phyloP scores from a whole-genome alignment of 2,888 invertebrate species.

The Entomobrya multifasciata region DNA sequence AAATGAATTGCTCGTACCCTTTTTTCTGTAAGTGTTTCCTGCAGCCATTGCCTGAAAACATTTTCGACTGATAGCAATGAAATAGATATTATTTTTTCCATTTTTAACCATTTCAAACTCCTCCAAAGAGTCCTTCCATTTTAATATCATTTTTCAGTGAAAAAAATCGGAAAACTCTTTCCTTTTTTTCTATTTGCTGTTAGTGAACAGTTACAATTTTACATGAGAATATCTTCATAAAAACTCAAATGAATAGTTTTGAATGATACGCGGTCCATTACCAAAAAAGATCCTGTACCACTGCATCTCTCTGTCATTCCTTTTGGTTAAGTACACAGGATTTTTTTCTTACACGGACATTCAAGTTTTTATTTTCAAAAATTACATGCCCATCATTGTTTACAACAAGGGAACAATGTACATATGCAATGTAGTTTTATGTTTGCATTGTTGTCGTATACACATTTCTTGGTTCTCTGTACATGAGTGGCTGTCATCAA shows the following conservation, averaged over 20 bases:
- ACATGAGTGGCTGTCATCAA: constrained; percentile 52
- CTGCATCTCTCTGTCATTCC: background rate
- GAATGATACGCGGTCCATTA: constrained; percentile 25
- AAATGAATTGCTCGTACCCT: background rate
- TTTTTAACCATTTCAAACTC: constrained; percentile 15
- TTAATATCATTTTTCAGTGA: background rate
- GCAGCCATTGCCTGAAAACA: too few relatives aligned
- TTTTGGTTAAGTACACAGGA: constrained; percentile 1
- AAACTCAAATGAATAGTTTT: constrained; percentile 5
- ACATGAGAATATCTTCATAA: background rate
- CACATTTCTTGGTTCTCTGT: too few relatives aligned
- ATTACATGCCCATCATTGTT: constrained; percentile 49
- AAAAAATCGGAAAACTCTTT: too few relatives aligned
- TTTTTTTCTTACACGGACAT: background rate
- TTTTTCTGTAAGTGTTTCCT: constrained; percentile 6
- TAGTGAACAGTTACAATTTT: constrained; percentile 15
- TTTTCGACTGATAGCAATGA: too few relatives aligned
- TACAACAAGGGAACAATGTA: too few relatives aligned
- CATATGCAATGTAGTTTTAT: too few relatives aligned
- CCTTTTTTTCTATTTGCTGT: background rate
- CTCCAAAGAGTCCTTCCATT: background rate
- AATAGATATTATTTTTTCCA: constrained; percentile 56
- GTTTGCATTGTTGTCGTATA: constrained; percentile 10
- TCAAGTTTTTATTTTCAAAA: constrained; percentile 35
- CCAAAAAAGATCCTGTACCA: background rate